phyloP scores from a whole-genome alignment of 2,113 vertebrate species.

The Corythornis vintsioides region DNA sequence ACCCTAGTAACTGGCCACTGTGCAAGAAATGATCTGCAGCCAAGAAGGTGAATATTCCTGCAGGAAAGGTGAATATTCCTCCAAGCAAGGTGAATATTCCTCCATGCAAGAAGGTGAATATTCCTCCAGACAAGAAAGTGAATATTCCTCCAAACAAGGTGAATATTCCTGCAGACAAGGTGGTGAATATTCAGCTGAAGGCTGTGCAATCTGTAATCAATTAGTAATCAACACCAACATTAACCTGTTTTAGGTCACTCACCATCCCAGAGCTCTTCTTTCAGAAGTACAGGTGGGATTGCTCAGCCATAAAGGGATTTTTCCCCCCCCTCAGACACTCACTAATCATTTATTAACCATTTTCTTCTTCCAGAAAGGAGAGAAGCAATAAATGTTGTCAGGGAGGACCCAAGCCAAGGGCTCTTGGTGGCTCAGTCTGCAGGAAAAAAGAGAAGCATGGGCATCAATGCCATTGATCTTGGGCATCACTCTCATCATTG shows the following conservation, averaged over 20 bases:
- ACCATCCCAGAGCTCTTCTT: background rate
- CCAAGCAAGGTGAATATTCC: too few relatives aligned
- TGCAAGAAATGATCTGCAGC: background rate
- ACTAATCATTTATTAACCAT: background rate
- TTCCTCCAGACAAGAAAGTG: too few relatives aligned
- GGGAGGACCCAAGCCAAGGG: background rate
- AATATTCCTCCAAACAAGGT: too few relatives aligned
- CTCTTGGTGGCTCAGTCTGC: background rate
- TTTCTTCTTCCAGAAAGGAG: background rate
- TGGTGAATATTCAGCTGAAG: background rate
- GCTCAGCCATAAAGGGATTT: background rate
- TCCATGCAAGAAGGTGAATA: too few relatives aligned
- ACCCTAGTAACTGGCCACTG: rapidly evolving
- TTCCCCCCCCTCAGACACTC: background rate
- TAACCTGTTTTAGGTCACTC: background rate
- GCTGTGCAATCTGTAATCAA: background rate
- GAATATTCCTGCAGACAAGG: too few relatives aligned
- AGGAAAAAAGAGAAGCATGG: background rate
- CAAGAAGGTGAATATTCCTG: too few relatives aligned
- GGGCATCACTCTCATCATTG: background rate
- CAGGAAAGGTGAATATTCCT: too few relatives aligned
- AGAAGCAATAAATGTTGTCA: background rate
- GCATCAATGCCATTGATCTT: background rate
- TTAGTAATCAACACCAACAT: background rate
- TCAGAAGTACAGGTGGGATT: background rate